These are phyloP conservation scores for Drosophila truncata DNA, from an alignment of 1,140 invertebrate species.

Conservation along the genomic window DNA sequence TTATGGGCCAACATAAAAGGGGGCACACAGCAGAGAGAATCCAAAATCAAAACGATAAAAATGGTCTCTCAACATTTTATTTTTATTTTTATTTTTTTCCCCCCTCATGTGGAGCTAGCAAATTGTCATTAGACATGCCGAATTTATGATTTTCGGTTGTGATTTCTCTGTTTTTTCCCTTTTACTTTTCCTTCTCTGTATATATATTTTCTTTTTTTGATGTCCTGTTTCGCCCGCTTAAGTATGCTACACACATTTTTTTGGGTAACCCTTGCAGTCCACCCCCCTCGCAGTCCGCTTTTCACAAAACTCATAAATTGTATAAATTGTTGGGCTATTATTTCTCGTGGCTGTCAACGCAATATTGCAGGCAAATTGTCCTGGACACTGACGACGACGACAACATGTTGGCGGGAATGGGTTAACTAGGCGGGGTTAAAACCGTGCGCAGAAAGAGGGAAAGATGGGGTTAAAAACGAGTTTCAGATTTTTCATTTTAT, in stretches of 20 bases:
- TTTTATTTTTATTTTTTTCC: conserved; percentile 8
- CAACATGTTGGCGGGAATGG: conserved; percentile 21
- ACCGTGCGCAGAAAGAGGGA: not conserved
- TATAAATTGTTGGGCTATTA: conserved; percentile 83
- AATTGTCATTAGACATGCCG: conserved; percentile 83
- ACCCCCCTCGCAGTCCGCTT: conserved; percentile 18
- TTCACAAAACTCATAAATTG: conserved; percentile 77
- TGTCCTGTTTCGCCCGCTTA: conserved; percentile 24
- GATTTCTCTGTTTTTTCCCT: conserved; percentile 55
- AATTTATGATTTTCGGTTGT: conserved; percentile 80
- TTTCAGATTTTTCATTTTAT: not conserved
- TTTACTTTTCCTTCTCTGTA: not conserved
- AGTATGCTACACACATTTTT: conserved; percentile 55
- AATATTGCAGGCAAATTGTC: conserved; percentile 76
- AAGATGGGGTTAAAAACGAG: not conserved
- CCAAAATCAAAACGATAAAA: conserved; percentile 67
- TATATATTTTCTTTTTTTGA: not conserved
- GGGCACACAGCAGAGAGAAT: conserved; percentile 24
- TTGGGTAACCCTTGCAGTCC: conserved; percentile 65
- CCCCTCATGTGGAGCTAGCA: conserved; percentile 44
- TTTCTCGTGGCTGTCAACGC: conserved; percentile 82
- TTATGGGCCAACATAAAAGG: conserved; percentile 58
- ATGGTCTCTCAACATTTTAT: conserved; percentile 29
- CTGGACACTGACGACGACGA: conserved; percentile 44
- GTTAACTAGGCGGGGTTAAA: not conserved